Base-by-base conservation (phyloP, 2,888 invertebrate genomes). In the Leucozona laternaria region DNA sequence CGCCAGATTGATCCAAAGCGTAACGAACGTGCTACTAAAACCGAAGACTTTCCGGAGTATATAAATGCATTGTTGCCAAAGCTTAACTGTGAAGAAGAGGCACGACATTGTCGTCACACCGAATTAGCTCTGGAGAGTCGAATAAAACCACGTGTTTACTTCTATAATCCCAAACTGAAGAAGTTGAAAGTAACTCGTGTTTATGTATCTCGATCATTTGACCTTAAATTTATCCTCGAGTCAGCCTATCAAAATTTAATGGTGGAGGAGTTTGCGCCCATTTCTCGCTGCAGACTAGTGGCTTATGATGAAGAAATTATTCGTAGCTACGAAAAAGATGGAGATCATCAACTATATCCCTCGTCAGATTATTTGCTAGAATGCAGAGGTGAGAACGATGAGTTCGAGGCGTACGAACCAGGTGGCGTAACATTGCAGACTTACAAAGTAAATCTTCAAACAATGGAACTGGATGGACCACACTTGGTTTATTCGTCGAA, bases 31-130 rank as follows among this genome's bases (percentile, higher is more conserved):
- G 95, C 95, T 2, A 95, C 96, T 90, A 93, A 94, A 55, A 93
- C 93, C 0, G 94, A 94, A n/a, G 94, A 96, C 43, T 96, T 97
- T 89, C 97, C 97, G 0, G 93, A 93, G 48, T 96, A 97, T 91
- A 95, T 97, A 68, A 94, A 94, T 91, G 92, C 93, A 31, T 92
- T 96, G 70, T 92, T 96, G 89, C 93, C 94, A 60, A 94, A 94
- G 82, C 94, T 97, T 91, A 93, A 94, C 79, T 94, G 94, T 79
- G 94, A 94, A 88, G 96, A 97, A 89, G 94, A 94, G 50, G 95
- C 95, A 60, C 89, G 90, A 4, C 89, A 90, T 37, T 89, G 82
- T 88, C 93, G 94, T 48, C 95, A 95, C 88, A 94, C 94, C 57
- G 95, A 94, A 82, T 84, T 91, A 79, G 89, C 91, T 0, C 66